Evolutionary conservation across 1,140 invertebrate species (phyloP), one percentile per base, ranked within the genome.

Genomic region (Drosophila tsacasi): DNA sequence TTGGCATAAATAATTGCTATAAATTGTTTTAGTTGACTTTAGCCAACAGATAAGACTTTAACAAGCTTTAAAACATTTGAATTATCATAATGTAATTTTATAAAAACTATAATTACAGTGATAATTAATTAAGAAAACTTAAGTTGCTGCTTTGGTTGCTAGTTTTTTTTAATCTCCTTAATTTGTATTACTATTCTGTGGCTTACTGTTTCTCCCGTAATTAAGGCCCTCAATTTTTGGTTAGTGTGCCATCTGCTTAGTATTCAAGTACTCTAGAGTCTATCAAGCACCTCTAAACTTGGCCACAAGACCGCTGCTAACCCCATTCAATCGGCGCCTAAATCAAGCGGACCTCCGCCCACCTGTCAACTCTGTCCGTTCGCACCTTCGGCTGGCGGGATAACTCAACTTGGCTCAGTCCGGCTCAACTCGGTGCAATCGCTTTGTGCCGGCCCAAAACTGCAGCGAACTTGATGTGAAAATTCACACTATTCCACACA

Each of bases 401-500:
- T 63, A 75, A 55, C 64, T 68, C 65, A 58, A 66, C 72, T 75
- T 49, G 54, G 54, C 54, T 27, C 30, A 49, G 32, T 17, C 8
- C 37, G 44, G 44, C 44, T 71, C 21, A 50, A 17, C 65, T 37
- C 21, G 37, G 27, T 71, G 68, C 54, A 66, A 76, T 25, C 61
- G 44, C 62, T 75, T 55, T 54, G 46, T 40, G 55, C 35, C 30
- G 17, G 25, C n/a, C 40, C 44, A 63, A 60, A 58, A 69, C 23
- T 47, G 55, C 57, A 59, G 21, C 17, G 5, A 32, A 67, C 57
- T 65, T 72, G 65, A 89, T 86, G 84, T 86, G 83, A 89, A 89
- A 86, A 83, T 89, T 86, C 80, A 80, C 83, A 86, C 83, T 83
- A 64, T 32, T 68, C 67, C 30, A 54, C 27, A 47, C 74, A 73